phyloP scores from a whole-genome alignment of 2,888 invertebrate genomes.

The Cerastoderma edule region DNA sequence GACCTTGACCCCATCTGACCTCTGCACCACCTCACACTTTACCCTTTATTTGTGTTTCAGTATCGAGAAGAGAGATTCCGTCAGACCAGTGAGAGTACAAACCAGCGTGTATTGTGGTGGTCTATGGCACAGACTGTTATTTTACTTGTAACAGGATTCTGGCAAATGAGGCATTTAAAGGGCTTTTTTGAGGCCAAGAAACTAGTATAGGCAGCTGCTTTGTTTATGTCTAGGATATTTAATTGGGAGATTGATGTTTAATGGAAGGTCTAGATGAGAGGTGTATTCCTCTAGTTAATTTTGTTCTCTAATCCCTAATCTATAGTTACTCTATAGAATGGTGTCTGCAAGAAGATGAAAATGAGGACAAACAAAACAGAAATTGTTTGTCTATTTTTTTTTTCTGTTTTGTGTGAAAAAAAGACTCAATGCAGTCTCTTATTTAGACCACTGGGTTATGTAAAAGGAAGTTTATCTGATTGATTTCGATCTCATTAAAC shows the following conservation, averaged over 20 bases:
- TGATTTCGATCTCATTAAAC: too few relatives aligned
- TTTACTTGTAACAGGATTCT: slow-evolving; percentile 95
- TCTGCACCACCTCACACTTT: slow-evolving; percentile 10
- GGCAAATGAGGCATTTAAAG: slow-evolving; percentile 99
- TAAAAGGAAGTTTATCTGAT: too few relatives aligned
- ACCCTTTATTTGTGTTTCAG: slow-evolving; percentile 84
- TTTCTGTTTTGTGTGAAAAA: too few relatives aligned
- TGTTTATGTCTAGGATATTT: slow-evolving; percentile 15
- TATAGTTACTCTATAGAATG: too few relatives aligned
- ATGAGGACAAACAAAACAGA: too few relatives aligned
- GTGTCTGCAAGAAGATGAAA: too few relatives aligned
- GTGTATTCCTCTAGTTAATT: too few relatives aligned
- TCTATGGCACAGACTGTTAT: slow-evolving; percentile 96
- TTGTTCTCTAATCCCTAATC: too few relatives aligned
- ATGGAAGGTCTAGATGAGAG: too few relatives aligned
- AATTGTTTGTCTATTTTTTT: too few relatives aligned
- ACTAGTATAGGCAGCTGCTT: slow-evolving; percentile 85
- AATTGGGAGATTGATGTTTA: slow-evolving; percentile 9
- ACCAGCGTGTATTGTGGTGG: slow-evolving; percentile 93
- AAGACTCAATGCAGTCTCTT: too few relatives aligned
- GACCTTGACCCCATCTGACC: not conserved
- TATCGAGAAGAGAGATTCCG: slow-evolving; percentile 99
- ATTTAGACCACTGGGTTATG: too few relatives aligned
- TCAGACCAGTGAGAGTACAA: slow-evolving; percentile 98
- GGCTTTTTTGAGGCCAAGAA: slow-evolving; percentile 99